Base-by-base conservation (phyloP, 2,888 invertebrate genomes). In the Achlya flavicornis region DNA sequence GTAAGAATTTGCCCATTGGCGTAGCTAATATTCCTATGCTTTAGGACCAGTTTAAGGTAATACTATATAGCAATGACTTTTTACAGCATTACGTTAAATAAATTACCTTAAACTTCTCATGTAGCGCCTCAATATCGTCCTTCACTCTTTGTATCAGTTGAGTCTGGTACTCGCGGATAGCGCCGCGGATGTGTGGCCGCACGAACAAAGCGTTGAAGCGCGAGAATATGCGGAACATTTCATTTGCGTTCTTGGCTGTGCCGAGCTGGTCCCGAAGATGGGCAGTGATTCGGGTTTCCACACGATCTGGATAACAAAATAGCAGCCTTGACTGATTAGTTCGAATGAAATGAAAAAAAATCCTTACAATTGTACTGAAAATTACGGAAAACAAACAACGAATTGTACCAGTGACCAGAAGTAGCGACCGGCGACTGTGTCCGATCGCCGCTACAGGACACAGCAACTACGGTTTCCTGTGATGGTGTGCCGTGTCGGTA, bases 211-310 rank as follows among this genome's bases (percentile, higher is more conserved):
- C 99, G 91, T 99, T 99, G 94, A 99, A 99, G 19, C 99, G 96
- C 0, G 99, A 99, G 93, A 98, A 98, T 80, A 99, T 99, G 64
- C 99, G 95, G 94, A 99, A 99, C 99, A 99, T 99, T 90, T 99
- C 99, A 86, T 99, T 99, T 26, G 99, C 99, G 93, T 99, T 99
- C 92, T 99, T 99, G 0, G 99, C 99, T 0, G 98, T 99, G 62
- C 99, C 99, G 48, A 99, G 95, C 88, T 99, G 99, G 91, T 99
- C 99, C 66, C 99, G 96, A 6, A 99, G 95, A 85, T 99, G 98
- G 0, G 99, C 98, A 0, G 99, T 99, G 78, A 99, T 99, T 72
- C 99, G 96, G 0, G 99, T 98, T 93, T 99, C 99, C 3, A 99
- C 99, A 67, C 99, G 96, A 89, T 99, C 95, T 95, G 70, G 3